phyloP scores from a whole-genome alignment of 1,140 invertebrate genomes.

The Drosophila insularis region DNA sequence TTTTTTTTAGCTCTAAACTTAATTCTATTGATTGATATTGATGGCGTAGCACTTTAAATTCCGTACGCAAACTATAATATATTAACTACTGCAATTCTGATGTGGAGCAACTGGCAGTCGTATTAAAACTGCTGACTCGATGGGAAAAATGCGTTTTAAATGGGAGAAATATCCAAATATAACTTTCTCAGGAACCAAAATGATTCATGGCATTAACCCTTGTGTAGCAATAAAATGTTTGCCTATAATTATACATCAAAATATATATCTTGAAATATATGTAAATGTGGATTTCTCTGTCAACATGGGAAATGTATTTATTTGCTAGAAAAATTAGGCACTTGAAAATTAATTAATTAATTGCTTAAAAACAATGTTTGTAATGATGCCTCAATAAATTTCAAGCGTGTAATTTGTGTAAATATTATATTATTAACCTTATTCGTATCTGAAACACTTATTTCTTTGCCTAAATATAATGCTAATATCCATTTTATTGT shows the following conservation, averaged over 20 bases:
- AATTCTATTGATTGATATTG: constrained; percentile 31
- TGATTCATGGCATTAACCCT: constrained; percentile 72
- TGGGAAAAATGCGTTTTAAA: constrained; percentile 64
- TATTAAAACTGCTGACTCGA: constrained; percentile 69
- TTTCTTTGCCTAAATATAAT: too few species aligned
- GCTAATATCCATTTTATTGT: too few species aligned
- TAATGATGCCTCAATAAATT: too few species aligned
- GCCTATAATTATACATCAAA: neutral
- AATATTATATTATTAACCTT: too few species aligned
- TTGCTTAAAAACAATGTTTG: too few species aligned
- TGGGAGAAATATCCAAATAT: constrained; percentile 74
- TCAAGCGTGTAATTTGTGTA: too few species aligned
- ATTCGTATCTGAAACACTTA: too few species aligned
- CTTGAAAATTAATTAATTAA: too few species aligned
- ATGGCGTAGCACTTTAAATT: constrained; percentile 35
- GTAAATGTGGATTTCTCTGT: neutral
- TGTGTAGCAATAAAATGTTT: neutral
- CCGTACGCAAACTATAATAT: constrained; percentile 21
- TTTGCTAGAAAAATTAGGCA: too few species aligned
- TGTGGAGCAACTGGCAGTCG: constrained; percentile 41
- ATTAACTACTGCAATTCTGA: constrained; percentile 20
- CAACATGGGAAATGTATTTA: neutral
- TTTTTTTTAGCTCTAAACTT: neutral
- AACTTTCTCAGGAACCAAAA: constrained; percentile 63
- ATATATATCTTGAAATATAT: too few species aligned